These are phyloP conservation scores for Oligia strigilis DNA, from an alignment of 2,888 invertebrate genomes.

Conservation along the genomic window DNA sequence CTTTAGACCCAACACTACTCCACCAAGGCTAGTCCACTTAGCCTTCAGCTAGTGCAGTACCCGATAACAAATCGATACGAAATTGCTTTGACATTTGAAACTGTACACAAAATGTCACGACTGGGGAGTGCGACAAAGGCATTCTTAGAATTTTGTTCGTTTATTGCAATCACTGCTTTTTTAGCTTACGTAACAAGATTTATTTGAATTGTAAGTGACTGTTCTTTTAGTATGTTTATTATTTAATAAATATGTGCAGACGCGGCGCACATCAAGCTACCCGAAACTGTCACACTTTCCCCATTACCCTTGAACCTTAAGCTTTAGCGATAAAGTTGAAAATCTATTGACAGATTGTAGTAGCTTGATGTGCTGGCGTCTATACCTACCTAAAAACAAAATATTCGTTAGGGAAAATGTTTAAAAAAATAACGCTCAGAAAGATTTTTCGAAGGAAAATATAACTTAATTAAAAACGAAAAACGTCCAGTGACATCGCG, in stretches of 20 bases:
- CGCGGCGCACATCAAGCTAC: too few relatives aligned
- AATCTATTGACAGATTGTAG: too few relatives aligned
- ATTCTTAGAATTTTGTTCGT: constrained; percentile 57
- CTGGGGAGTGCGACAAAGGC: constrained; percentile 44
- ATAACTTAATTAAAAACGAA: background rate
- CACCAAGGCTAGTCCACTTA: constrained; percentile 54
- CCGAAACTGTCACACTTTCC: too few relatives aligned
- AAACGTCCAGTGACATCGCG: background rate
- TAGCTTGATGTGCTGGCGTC: too few relatives aligned
- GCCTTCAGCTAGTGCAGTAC: constrained; percentile 57
- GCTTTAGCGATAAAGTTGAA: too few relatives aligned
- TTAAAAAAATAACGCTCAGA: too few relatives aligned
- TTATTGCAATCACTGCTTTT: constrained; percentile 40
- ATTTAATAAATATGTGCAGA: too few relatives aligned
- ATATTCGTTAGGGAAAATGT: too few relatives aligned
- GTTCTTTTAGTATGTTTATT: background rate
- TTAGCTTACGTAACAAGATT: background rate
- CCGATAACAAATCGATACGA: constrained; percentile 64
- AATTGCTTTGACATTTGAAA: constrained; percentile 66
- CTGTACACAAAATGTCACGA: constrained; percentile 63
- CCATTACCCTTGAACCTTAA: too few relatives aligned
- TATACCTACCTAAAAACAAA: too few relatives aligned
- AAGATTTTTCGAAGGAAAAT: background rate
- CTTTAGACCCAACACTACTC: constrained; percentile 27
- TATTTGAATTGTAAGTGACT: background rate